These are phyloP conservation scores for Parelbella ahira DNA, from an alignment of 2,888 invertebrate genomes.

Conservation along the genomic window DNA sequence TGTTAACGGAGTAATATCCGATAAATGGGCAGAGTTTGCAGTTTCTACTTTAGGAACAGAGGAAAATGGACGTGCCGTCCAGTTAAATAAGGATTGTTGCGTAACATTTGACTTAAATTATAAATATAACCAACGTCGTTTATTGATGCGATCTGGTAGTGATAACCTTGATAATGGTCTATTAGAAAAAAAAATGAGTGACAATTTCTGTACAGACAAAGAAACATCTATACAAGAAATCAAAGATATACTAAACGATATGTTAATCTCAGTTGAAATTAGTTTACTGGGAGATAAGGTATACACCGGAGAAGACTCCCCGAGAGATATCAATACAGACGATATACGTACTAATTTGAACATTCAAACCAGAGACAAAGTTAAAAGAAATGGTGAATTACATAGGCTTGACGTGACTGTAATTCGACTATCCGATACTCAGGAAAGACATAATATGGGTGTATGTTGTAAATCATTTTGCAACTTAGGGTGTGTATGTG, in stretches of 20 bases:
- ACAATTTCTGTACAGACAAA: slow-evolving; percentile 5
- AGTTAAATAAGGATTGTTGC: slow-evolving; percentile 42
- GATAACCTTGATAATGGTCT: slow-evolving; percentile 13
- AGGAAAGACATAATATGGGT: slow-evolving; percentile 28
- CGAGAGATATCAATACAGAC: slow-evolving; percentile 40
- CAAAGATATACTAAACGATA: slow-evolving; percentile 68
- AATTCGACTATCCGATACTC: slow-evolving; percentile 69
- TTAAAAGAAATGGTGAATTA: slow-evolving; percentile 73
- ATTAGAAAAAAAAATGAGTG: neutral
- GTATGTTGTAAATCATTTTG: slow-evolving; percentile 80
- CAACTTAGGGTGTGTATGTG: slow-evolving; percentile 84
- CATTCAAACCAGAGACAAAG: slow-evolving; percentile 49
- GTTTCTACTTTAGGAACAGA: slow-evolving; percentile 66
- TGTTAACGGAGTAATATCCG: slow-evolving; percentile 59
- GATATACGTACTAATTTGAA: slow-evolving; percentile 29
- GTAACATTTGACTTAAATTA: slow-evolving; percentile 81
- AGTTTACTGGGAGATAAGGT: slow-evolving; percentile 79
- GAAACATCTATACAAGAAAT: slow-evolving; percentile 40
- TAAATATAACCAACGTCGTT: slow-evolving; percentile 75
- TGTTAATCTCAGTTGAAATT: slow-evolving; percentile 82
- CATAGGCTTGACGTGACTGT: slow-evolving; percentile 84
- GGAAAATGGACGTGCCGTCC: slow-evolving; percentile 37
- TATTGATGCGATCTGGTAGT: slow-evolving; percentile 69
- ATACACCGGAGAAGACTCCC: slow-evolving; percentile 47
- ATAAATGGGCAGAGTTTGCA: slow-evolving; percentile 79